Percentiles rank a stretch among this genome's conserved stretches.
Conservation (phyloP, 2,888 invertebrate species). For the Acleris sparsana region DNA sequence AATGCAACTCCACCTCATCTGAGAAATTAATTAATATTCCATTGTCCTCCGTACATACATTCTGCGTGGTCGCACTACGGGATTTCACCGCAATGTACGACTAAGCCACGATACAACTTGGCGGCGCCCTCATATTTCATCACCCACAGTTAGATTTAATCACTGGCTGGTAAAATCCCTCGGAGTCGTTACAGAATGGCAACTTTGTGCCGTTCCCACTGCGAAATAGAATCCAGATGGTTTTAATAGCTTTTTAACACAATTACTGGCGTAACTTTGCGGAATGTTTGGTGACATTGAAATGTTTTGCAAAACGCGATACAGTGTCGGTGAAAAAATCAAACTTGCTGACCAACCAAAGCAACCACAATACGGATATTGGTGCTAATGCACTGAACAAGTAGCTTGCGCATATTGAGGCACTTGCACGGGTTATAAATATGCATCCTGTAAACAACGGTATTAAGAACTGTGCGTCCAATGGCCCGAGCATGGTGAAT, state of each 20-base stretch:
- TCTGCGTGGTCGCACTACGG: too few relatives aligned
- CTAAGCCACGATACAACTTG: constrained; percentile 11
- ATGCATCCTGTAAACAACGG: too few relatives aligned
- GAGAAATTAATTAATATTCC: too few relatives aligned
- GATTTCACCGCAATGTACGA: too few relatives aligned
- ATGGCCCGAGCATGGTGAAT: too few relatives aligned
- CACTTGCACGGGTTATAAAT: too few relatives aligned
- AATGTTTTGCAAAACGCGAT: constrained; percentile 42
- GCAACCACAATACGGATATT: too few relatives aligned
- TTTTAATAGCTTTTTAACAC: constrained; percentile 65
- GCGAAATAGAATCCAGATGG: constrained; percentile 58
- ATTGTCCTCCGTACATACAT: too few relatives aligned
- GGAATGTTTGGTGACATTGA: constrained; percentile 44
- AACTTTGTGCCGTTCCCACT: constrained; percentile 45
- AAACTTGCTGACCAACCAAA: not conserved
- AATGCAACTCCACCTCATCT: too few relatives aligned
- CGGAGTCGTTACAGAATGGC: constrained; percentile 56
- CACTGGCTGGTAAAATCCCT: constrained; percentile 52
- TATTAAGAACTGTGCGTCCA: too few relatives aligned
- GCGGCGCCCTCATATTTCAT: constrained; percentile 47
- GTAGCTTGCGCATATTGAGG: too few relatives aligned
- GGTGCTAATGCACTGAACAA: too few relatives aligned
- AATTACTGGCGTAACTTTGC: constrained; percentile 46
- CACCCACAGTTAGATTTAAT: constrained; percentile 56
- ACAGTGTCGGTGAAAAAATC: constrained; percentile 16